Evolutionary conservation across 2,797 vertebrate species (phyloP), one percentile per base, ranked within the genome.

Genomic region (Chaetodon trifasciatus): DNA sequence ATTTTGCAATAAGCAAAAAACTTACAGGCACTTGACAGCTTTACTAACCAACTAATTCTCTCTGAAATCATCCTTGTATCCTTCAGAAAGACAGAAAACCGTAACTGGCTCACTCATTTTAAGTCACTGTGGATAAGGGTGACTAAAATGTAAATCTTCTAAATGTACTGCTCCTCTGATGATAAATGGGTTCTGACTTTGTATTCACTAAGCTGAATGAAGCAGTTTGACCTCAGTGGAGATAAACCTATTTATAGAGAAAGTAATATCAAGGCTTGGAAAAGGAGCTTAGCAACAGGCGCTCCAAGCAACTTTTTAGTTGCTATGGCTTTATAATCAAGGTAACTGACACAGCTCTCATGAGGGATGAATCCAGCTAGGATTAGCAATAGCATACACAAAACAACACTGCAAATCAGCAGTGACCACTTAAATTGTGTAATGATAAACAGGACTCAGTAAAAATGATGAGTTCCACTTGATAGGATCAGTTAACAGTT

Each of bases 271-370:
- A 86, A 79, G 69, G 57, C 69, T 84, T 39, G 40, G 81, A 66
- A 71, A 74, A 23, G 82, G 85, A 79, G 85, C 93, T 88, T 92
- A 90, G 91, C 91, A 92, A 92, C 91, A 87, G 84, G 81, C 75
- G 42, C 76, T 74, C n/a, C n/a, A 19, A 84, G 85, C 78, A 88
- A 89, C 76, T 82, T 86, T 88, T 78, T 70, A 78, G 91, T 93
- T 94, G 90, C 91, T 87, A 93, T 63, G 92, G 87, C 79, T 91
- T 91, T 83, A 70, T 79, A 69, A 88, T 85, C 42, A 76, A 91
- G 73, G 69, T 69, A 83, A 92, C 82, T 81, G 23, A 92, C 85
- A 83, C 40, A 53, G 58, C 23, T 82, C 79, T 80, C 74, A 70
- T 46, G 83, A 65, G 74, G 71, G 23, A 80, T 65, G 46, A 74